A percentile compares a stretch with the other conserved stretches of the same genome.
Conservation (phyloP, 2,113 vertebrate genomes). For the Phrynosoma platyrhinos region DNA sequence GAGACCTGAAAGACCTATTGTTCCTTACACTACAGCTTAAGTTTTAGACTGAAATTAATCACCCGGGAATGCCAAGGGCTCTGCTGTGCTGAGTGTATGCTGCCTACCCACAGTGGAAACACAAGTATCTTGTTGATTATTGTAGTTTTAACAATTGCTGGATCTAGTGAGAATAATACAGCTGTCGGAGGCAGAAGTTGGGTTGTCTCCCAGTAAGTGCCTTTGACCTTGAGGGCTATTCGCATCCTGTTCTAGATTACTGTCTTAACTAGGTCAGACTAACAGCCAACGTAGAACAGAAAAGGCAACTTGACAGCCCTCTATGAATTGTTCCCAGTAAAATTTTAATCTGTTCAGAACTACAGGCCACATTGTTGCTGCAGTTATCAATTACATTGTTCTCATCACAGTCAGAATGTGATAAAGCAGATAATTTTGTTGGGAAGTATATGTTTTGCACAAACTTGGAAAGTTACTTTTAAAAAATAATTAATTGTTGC, state of each 20-base stretch:
- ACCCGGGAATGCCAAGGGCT: neutral
- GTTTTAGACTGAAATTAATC: neutral
- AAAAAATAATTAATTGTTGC: neutral
- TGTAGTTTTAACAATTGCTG: neutral
- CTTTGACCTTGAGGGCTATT: neutral
- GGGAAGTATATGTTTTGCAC: neutral
- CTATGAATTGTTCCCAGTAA: constrained; percentile 9
- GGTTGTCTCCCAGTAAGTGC: neutral
- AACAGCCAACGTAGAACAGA: rapidly evolving
- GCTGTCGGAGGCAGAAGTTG: neutral
- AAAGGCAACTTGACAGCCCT: constrained; percentile 4
- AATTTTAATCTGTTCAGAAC: constrained; percentile 26
- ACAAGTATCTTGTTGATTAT: constrained; percentile 1
- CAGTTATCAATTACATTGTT: neutral
- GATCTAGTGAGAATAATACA: neutral
- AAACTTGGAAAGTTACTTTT: neutral
- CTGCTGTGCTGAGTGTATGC: neutral
- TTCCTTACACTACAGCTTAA: neutral
- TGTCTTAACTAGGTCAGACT: neutral
- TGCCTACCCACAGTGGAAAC: constrained; percentile 36
- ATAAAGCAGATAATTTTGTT: constrained; percentile 22
- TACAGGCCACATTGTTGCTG: constrained; percentile 15
- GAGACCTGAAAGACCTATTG: neutral
- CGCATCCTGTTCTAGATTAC: constrained; percentile 32
- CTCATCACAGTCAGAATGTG: constrained; percentile 31